phyloP scores from a whole-genome alignment of 2,888 invertebrate species.

The Dromius quadrimaculatus region DNA sequence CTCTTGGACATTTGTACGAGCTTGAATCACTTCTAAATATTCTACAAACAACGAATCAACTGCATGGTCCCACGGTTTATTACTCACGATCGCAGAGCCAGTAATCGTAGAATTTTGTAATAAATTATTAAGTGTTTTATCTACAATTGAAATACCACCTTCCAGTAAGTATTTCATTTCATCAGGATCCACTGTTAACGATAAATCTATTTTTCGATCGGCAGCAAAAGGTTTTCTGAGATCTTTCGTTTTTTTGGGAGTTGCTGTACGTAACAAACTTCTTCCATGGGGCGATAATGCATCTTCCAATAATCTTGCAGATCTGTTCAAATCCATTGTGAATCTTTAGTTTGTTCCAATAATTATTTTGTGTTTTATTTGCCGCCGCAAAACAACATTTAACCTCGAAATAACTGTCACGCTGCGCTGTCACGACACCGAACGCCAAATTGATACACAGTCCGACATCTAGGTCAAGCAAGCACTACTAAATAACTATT shows the following conservation, averaged over 20 bases:
- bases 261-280: constrained; percentile 53
- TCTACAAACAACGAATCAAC: constrained; percentile 63
- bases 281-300: constrained; percentile 60
- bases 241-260: constrained; percentile 39
- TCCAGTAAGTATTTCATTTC: constrained; percentile 57
- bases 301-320: constrained; percentile 63
- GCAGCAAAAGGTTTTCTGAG: constrained; percentile 49
- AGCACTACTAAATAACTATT: no score
- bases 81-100: constrained; percentile 61
- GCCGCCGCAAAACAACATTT: constrained; percentile 19
- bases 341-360: not conserved
- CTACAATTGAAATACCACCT: constrained; percentile 51
- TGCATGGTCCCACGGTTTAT: constrained; percentile 62
- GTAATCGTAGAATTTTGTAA: constrained; percentile 58
- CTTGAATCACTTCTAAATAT: constrained; percentile 64
- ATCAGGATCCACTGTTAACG: constrained; percentile 58
- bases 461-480: no score
- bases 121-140: constrained; percentile 53
- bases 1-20: constrained; percentile 61
- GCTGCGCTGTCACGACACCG: no score
- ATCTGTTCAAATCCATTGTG: constrained; percentile 61
- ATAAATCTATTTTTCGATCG: constrained; percentile 56
- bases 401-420: constrained; percentile 32
- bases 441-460: no score
- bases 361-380: not conserved